Evolutionary conservation across 2,888 invertebrate genomes (phyloP).

Genomic region (Nomada ruficornis): DNA sequence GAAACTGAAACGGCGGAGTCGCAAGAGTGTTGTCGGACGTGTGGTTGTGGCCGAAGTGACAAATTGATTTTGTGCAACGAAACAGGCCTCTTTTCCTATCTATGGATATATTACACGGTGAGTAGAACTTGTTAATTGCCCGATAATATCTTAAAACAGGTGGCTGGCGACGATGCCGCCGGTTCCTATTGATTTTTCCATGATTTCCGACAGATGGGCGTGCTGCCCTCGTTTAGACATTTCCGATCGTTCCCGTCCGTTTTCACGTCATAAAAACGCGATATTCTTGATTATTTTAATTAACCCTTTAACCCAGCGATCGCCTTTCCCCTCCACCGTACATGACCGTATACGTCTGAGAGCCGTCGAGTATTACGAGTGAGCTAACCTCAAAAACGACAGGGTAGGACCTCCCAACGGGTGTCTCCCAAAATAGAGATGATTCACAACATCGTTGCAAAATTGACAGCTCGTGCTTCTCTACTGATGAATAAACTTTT

Average conservation of each 20-base stretch:
- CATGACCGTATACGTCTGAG: slow-evolving; percentile 1
- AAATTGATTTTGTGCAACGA: slow-evolving; percentile 75
- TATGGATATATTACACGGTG: slow-evolving; percentile 78
- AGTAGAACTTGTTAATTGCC: slow-evolving; percentile 59
- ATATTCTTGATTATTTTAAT: neutral
- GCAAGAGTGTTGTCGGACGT: slow-evolving; percentile 80
- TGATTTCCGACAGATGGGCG: slow-evolving; percentile 77
- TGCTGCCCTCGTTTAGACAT: slow-evolving; percentile 69
- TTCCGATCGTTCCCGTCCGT: slow-evolving; percentile 49
- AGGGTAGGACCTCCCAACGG: slow-evolving; percentile 73
- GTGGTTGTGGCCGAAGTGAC: slow-evolving; percentile 78
- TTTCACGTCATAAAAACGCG: slow-evolving; percentile 33
- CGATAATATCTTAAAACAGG: slow-evolving; percentile 4
- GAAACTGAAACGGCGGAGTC: slow-evolving; percentile 77
- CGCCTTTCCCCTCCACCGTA: neutral
- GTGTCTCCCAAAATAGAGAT: slow-evolving; percentile 81
- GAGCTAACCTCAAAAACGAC: slow-evolving; percentile 78
- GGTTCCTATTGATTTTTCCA: slow-evolving; percentile 77
- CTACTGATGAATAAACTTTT: neutral
- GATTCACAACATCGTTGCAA: slow-evolving; percentile 76
- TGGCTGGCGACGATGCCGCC: slow-evolving; percentile 45
- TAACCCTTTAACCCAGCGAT: neutral
- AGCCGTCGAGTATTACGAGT: slow-evolving; percentile 23
- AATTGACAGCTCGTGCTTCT: slow-evolving; percentile 65
- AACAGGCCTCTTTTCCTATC: slow-evolving; percentile 52